phyloP scores from a whole-genome alignment of 2,797 vertebrate genomes.

The Chaenodraco wilsoni region DNA sequence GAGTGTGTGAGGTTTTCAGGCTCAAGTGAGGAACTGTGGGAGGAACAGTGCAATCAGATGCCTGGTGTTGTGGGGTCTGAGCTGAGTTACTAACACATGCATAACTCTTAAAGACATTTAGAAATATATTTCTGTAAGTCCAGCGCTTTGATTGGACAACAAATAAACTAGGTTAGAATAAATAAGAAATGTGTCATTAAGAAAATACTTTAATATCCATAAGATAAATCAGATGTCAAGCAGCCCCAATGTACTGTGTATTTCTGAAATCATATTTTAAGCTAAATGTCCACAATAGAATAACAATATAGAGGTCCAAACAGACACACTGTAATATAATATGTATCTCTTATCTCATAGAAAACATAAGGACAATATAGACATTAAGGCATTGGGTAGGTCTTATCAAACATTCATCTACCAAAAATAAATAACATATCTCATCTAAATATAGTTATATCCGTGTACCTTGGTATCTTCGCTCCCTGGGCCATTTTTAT shows the following conservation, averaged over 20 bases:
- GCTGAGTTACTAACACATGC: conserved; percentile 59
- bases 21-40: conserved; percentile 66
- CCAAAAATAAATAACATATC: conserved; percentile 80
- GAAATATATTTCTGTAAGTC: conserved; percentile 70
- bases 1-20: conserved; percentile 76
- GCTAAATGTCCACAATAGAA: conserved; percentile 67
- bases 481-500: conserved; percentile 54
- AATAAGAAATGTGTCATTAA: conserved; percentile 78
- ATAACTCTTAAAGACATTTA: conserved; percentile 64
- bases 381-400: conserved; percentile 85
- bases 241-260: conserved; percentile 68
- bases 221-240: conserved; percentile 71
- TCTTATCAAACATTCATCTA: conserved; percentile 81
- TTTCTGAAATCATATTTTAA: conserved; percentile 67
- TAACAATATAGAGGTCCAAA: conserved; percentile 79
- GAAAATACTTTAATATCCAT: conserved; percentile 79
- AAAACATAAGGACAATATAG: conserved; percentile 78
- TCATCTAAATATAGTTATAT: conserved; percentile 70
- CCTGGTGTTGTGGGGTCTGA: conserved; percentile 60
- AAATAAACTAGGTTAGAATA: conserved; percentile 74
- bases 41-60: conserved; percentile 70
- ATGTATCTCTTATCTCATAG: conserved; percentile 73
- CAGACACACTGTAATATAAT: conserved; percentile 70
- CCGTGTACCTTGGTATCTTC: conserved; percentile 69
- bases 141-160: conserved; percentile 60